These are phyloP conservation scores for Notodonta ziczac DNA, from an alignment of 2,888 invertebrate genomes.

Conservation along the genomic window DNA sequence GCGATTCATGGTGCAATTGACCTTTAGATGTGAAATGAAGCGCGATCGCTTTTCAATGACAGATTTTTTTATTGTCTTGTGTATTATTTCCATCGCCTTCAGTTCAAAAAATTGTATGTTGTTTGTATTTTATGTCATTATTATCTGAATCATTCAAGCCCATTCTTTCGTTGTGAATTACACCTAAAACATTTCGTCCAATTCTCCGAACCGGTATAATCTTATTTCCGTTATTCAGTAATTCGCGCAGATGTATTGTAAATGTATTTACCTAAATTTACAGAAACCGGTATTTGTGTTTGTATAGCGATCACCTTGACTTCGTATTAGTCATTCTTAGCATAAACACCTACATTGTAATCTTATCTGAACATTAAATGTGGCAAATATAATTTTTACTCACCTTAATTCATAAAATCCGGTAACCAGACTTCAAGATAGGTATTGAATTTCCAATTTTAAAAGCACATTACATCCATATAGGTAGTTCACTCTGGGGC, in stretches of 20 bases:
- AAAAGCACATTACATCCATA: slow-evolving; percentile 75
- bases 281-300: slow-evolving; percentile 26
- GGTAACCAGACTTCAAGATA: slow-evolving; percentile 42
- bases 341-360: slow-evolving; percentile 38
- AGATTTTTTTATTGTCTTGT: slow-evolving; percentile 28
- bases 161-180: slow-evolving; percentile 31
- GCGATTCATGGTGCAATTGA: slow-evolving; percentile 56
- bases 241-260: slow-evolving; percentile 24
- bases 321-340: slow-evolving; percentile 44
- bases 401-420: slow-evolving; percentile 59
- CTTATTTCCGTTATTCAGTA: slow-evolving; percentile 25
- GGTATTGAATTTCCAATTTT: slow-evolving; percentile 66
- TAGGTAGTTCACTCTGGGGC: slow-evolving; percentile 74
- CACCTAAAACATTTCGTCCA: slow-evolving; percentile 7
- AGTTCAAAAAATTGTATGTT: slow-evolving; percentile 25
- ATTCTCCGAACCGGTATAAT: slow-evolving; percentile 28
- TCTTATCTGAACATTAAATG: slow-evolving; percentile 36
- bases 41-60: slow-evolving; percentile 42
- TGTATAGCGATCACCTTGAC: slow-evolving; percentile 43
- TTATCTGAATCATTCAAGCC: slow-evolving; percentile 35
- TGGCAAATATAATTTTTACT: slow-evolving; percentile 36
- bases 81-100: slow-evolving; percentile 13
- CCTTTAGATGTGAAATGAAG: slow-evolving; percentile 58
- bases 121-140: slow-evolving; percentile 28
- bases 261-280: slow-evolving; percentile 38